Evolutionary conservation across 2,113 vertebrate genomes (phyloP).

Genomic region (Apodemus sylvaticus): DNA sequence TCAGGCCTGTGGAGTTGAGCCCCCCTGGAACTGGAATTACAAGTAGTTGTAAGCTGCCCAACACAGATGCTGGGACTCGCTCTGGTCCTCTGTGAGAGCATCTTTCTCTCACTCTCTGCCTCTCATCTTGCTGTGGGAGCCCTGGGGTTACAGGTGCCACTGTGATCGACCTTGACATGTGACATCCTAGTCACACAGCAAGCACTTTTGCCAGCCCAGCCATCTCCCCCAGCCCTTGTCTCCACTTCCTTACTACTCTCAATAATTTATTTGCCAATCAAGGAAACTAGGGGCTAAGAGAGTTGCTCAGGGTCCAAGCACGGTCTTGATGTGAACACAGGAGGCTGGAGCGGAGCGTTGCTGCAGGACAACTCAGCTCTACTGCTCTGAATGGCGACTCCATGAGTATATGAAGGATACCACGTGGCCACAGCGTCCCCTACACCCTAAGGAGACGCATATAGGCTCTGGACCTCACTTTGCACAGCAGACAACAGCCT

Average conservation of each 20-base stretch:
- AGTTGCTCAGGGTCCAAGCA: background rate
- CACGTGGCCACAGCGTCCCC: background rate
- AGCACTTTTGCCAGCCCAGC: too few species aligned
- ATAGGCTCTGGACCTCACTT: background rate
- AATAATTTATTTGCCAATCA: background rate
- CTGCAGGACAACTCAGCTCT: accelerated
- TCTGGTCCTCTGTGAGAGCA: background rate
- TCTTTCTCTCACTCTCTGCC: background rate
- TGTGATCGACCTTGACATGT: too few species aligned
- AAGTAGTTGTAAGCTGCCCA: background rate
- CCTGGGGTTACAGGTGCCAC: background rate
- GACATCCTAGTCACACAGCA: background rate
- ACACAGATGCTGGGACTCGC: background rate
- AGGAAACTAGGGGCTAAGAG: background rate
- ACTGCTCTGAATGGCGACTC: accelerated
- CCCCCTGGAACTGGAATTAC: background rate
- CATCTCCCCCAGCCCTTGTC: too few species aligned
- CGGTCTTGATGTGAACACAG: background rate
- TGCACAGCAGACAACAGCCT: too few species aligned
- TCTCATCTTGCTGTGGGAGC: background rate
- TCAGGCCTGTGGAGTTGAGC: too few species aligned
- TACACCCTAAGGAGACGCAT: accelerated
- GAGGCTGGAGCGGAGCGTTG: background rate
- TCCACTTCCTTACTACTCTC: background rate
- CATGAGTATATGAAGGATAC: too few species aligned